phyloP scores from a whole-genome alignment of 1,140 invertebrate genomes.

The Aradophagus sp. region DNA sequence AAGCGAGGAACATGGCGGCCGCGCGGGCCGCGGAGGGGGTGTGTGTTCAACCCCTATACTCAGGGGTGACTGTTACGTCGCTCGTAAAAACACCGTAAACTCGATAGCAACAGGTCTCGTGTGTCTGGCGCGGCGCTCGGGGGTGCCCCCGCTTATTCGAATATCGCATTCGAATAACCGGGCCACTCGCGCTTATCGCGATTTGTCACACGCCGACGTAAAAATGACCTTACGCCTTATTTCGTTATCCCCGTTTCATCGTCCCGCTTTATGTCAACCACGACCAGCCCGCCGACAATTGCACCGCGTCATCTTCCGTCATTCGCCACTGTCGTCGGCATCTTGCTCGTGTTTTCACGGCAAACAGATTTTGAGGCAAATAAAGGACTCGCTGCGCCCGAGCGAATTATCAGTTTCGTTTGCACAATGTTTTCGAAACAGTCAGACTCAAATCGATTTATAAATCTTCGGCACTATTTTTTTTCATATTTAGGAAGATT shows the following conservation, averaged over 20 bases:
- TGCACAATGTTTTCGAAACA: too few species aligned
- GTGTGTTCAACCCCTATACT: constrained; percentile 44
- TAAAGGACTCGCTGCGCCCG: too few species aligned
- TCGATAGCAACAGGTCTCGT: constrained; percentile 75
- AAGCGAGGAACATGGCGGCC: constrained; percentile 52
- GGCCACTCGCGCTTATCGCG: constrained; percentile 50
- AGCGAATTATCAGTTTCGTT: too few species aligned
- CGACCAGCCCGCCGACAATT: too few species aligned
- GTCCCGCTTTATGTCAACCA: constrained; percentile 8
- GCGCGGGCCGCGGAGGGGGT: background rate
- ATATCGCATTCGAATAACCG: constrained; percentile 48
- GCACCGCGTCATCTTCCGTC: too few species aligned
- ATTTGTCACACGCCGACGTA: constrained; percentile 43
- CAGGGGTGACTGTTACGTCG: constrained; percentile 72
- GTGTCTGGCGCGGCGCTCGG: constrained; percentile 27
- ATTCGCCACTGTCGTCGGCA: too few species aligned
- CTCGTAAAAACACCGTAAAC: constrained; percentile 76
- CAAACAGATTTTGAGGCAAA: too few species aligned
- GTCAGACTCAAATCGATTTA: too few species aligned
- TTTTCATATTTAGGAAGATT: too few species aligned
- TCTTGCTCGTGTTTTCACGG: too few species aligned
- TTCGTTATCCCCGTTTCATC: constrained; percentile 18
- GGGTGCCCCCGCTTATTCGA: constrained; percentile 49
- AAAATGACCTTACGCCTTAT: constrained; percentile 38
- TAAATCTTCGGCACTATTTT: too few species aligned